phyloP scores from a whole-genome alignment of 2,888 invertebrate genomes.

The Megamerina dolium region DNA sequence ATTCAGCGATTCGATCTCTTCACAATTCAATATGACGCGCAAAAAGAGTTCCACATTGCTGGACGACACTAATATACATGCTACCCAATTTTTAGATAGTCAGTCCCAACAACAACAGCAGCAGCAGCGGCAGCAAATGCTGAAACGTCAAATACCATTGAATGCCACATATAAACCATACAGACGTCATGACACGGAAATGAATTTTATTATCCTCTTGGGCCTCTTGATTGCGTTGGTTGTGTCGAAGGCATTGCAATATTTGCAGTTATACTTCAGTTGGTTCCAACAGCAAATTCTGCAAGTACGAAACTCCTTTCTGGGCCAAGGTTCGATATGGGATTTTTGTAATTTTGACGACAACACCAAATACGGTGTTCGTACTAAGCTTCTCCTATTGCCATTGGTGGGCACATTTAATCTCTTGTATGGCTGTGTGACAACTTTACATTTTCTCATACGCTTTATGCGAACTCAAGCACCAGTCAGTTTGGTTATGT shows the following conservation, averaged over 20 bases:
- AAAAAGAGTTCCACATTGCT: constrained; percentile 16
- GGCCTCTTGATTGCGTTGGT: constrained; percentile 30
- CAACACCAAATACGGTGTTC: constrained; percentile 21
- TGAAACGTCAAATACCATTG: no score
- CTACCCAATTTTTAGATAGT: no score
- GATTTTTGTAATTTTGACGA: constrained; percentile 34
- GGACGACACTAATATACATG: constrained; percentile 1
- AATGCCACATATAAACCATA: no score
- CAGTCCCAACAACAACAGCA: no score
- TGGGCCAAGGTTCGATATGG: constrained; percentile 29
- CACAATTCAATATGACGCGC: constrained; percentile 4
- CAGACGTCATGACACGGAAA: no score
- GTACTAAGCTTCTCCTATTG: constrained; percentile 29
- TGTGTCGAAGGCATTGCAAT: constrained; percentile 28
- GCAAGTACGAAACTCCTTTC: constrained; percentile 25
- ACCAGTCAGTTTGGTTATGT: constrained; percentile 13
- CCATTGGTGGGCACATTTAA: constrained; percentile 27
- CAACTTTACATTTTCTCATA: constrained; percentile 21
- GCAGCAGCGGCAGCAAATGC: no score
- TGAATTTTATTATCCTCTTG: constrained; percentile 32
- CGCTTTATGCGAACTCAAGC: constrained; percentile 18
- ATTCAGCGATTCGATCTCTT: constrained; percentile 4
- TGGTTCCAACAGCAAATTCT: constrained; percentile 30
- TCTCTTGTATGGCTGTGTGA: constrained; percentile 27
- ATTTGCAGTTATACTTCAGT: constrained; percentile 27